A percentile compares a stretch with the other conserved stretches of the same genome.
These are phyloP conservation scores for Anthrax anthrax DNA, from an alignment of 2,888 invertebrate species.

Conservation along the genomic window DNA sequence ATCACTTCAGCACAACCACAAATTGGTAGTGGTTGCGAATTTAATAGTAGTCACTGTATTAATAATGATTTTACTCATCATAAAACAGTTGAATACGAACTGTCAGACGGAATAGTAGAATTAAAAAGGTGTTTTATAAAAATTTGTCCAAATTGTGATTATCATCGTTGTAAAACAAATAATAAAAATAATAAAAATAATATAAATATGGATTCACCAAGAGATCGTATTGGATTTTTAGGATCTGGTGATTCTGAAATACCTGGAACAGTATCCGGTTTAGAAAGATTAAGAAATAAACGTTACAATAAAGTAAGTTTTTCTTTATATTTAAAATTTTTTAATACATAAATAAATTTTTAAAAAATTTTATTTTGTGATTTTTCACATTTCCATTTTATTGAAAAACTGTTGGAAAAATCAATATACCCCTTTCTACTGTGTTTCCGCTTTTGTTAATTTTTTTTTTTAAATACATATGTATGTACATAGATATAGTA, in stretches of 20 bases:
- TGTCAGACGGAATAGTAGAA: slow-evolving; percentile 26
- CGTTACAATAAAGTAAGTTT: slow-evolving; percentile 30
- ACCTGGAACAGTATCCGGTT: slow-evolving; percentile 24
- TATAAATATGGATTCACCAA: neutral
- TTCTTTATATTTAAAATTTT: neutral
- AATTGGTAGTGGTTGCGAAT: neutral
- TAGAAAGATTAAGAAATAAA: slow-evolving; percentile 24
- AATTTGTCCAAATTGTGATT: neutral
- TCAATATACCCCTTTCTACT: too few relatives aligned
- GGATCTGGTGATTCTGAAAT: slow-evolving; percentile 26
- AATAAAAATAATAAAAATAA: neutral
- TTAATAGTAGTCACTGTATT: neutral
- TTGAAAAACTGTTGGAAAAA: too few relatives aligned
- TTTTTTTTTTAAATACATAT: too few relatives aligned
- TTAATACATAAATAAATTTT: too few relatives aligned
- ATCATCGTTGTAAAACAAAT: neutral
- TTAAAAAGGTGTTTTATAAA: slow-evolving; percentile 7
- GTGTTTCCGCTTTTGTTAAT: too few relatives aligned
- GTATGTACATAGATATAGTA: too few relatives aligned
- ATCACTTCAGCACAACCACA: neutral
- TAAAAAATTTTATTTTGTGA: too few relatives aligned
- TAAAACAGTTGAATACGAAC: slow-evolving; percentile 29
- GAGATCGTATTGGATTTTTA: slow-evolving; percentile 29
- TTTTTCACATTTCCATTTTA: too few relatives aligned
- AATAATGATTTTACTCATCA: slow-evolving; percentile 5